Evolutionary conservation across 2,888 invertebrate genomes (phyloP), one percentile per base, ranked within the genome.

Genomic region (Xylocampa areola): DNA sequence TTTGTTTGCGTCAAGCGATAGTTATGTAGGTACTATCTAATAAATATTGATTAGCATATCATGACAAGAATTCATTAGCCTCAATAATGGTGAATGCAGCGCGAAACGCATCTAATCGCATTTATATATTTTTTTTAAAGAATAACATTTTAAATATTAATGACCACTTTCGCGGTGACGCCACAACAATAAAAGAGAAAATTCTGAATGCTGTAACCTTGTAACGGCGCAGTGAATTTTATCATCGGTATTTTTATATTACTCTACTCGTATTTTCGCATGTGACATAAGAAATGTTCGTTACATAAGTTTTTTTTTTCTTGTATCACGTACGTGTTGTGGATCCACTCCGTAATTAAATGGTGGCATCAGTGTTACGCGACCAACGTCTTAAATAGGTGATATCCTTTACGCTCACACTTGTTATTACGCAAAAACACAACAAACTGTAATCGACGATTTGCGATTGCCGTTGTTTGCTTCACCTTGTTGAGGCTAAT

Each of bases 1-100:
- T 58, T 48, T 60, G 65, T 64, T 43, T 68, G 50, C 64, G 67
- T 60, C 67, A 68, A 76, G 68, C 65, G 67, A 66, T 58, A 68
- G 54, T 70, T 68, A 78, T 52, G 49, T 65, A 21, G 3, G n/a
- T n/a, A n/a, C 21, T 21, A 59, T 61, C 65, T 64, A 72, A 68
- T 73, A 72, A 69, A 69, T 67, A 69, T 61, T 58, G 61, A n/a
- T n/a, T 67, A 77, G 76, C 70, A 75, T 82, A 77, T 80, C 85
- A 83, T 81, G 83, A 77, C 79, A 76, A 81, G 77, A 81, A 79
- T 81, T 74, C 78, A 84, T 85, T 85, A 79, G 75, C 80, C 76
- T 80, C 76, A 70, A 75, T 76, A 68, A 73, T 75, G 61, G 64
- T 52, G 65, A 76, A 74, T 70, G 78, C 73, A 69, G 63, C 62